phyloP scores from a whole-genome alignment of 2,888 invertebrate species.

The Xanthia togata region DNA sequence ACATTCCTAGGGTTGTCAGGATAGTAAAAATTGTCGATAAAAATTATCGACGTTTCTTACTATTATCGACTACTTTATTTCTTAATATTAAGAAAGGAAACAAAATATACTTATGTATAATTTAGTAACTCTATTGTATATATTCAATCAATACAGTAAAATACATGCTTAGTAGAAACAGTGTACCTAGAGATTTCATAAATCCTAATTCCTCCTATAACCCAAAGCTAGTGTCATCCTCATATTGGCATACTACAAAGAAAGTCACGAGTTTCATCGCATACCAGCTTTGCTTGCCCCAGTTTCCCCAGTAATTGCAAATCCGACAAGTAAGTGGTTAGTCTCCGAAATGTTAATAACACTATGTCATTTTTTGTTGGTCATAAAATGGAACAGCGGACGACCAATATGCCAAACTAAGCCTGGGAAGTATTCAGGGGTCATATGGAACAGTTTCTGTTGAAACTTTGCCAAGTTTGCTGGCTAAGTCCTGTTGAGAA shows the following conservation, averaged over 20 bases:
- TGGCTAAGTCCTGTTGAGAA: conserved; percentile 15
- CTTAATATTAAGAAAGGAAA: too few species aligned
- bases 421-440: conserved; percentile 16
- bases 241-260: background rate
- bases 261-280: background rate
- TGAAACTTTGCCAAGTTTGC: conserved; percentile 21
- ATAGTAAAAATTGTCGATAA: too few species aligned
- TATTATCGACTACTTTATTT: too few species aligned
- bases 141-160: background rate
- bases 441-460: conserved; percentile 11
- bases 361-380: background rate
- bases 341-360: background rate
- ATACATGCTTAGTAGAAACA: too few species aligned
- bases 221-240: background rate
- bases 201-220: background rate
- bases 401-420: conserved; percentile 4
- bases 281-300: background rate
- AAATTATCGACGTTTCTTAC: too few species aligned
- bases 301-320: background rate
- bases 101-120: too few species aligned
- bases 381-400: background rate
- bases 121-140: too few species aligned
- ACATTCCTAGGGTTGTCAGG: too few species aligned
- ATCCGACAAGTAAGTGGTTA: background rate
- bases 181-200: background rate